phyloP scores from a whole-genome alignment of 2,113 vertebrate species.

The Nothobranchius furzeri region DNA sequence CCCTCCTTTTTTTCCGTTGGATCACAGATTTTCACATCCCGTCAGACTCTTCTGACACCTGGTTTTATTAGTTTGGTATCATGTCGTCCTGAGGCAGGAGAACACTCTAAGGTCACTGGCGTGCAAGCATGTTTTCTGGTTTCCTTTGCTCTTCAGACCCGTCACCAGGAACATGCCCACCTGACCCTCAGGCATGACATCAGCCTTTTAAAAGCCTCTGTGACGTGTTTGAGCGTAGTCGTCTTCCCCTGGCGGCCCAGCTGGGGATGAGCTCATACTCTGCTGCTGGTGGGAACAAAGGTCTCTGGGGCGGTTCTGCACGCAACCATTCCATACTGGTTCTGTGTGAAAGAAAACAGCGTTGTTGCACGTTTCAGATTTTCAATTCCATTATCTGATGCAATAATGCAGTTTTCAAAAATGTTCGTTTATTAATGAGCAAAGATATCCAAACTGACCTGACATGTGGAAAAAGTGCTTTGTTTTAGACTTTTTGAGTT shows the following conservation, averaged over 20 bases:
- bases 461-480: neutral
- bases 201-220: constrained; percentile 35
- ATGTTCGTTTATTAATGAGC: neutral
- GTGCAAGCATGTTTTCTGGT: constrained; percentile 9
- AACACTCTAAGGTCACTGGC: constrained; percentile 16
- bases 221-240: neutral
- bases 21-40: neutral
- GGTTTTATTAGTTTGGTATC: constrained; percentile 16
- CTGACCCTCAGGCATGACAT: constrained; percentile 37
- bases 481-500: constrained; percentile 5
- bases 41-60: constrained; percentile 10
- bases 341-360: constrained; percentile 1
- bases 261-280: constrained; percentile 67
- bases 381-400: neutral
- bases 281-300: constrained; percentile 26
- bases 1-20: too few species aligned
- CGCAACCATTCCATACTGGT: constrained; percentile 9
- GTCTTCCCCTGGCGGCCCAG: constrained; percentile 31
- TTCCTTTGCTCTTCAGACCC: constrained; percentile 7
- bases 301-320: constrained; percentile 11
- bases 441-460: neutral
- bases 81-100: constrained; percentile 4
- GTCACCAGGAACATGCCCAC: constrained; percentile 18
- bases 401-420: neutral
- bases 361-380: too few species aligned